phyloP scores from a whole-genome alignment of 2,888 invertebrate genomes.

The Thera obeliscata region DNA sequence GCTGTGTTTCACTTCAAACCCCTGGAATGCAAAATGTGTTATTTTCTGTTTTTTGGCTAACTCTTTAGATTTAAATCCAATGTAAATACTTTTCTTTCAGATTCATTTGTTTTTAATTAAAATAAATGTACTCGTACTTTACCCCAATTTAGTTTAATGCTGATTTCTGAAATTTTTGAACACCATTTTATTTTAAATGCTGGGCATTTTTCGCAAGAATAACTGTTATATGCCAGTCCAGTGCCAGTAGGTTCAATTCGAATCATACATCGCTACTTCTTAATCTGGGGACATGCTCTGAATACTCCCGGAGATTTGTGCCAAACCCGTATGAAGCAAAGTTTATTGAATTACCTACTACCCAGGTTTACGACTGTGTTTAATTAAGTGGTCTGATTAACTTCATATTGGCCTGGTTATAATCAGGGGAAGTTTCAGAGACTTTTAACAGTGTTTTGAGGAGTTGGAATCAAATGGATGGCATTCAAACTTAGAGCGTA shows the following conservation, averaged over 20 bases:
- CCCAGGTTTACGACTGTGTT: slow-evolving; percentile 47
- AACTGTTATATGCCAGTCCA: neutral
- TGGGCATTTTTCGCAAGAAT: neutral
- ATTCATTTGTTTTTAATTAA: neutral
- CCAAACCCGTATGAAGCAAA: slow-evolving; percentile 56
- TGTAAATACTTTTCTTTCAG: neutral
- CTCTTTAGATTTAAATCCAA: neutral
- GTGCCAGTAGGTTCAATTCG: no score
- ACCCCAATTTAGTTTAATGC: no score
- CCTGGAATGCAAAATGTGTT: slow-evolving; percentile 13
- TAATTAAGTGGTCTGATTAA: slow-evolving; percentile 48
- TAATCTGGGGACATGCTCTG: slow-evolving; percentile 43
- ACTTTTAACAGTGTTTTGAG: slow-evolving; percentile 38
- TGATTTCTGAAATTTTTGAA: no score
- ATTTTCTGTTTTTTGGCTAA: neutral
- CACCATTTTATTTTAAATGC: neutral
- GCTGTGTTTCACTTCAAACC: slow-evolving; percentile 5
- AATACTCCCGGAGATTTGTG: slow-evolving; percentile 56
- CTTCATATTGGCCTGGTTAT: slow-evolving; percentile 43
- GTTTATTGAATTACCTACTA: slow-evolving; percentile 49
- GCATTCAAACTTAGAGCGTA: slow-evolving; percentile 32
- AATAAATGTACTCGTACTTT: no score
- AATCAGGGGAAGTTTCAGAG: slow-evolving; percentile 36
- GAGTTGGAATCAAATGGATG: slow-evolving; percentile 34
- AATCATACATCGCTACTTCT: neutral